Evolutionary conservation across 1,140 invertebrate species (phyloP).

Genomic region (Coelopa frigida): DNA sequence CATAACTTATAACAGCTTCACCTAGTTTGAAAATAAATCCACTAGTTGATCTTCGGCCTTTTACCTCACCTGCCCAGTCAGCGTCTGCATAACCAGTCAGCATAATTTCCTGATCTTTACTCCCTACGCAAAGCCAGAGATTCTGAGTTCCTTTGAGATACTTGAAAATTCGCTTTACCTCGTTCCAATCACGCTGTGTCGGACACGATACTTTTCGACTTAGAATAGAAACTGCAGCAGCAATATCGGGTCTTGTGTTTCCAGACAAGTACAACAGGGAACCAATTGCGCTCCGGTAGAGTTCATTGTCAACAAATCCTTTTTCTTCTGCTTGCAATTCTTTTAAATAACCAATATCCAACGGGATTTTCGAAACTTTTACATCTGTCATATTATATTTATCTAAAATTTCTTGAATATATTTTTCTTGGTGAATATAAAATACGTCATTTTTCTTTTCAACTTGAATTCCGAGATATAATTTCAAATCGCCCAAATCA

Average conservation of each 20-base stretch:
- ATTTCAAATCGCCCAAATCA: too few species aligned
- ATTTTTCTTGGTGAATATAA: constrained; percentile 6
- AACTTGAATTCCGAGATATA: constrained; percentile 4
- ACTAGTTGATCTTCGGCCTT: constrained; percentile 20
- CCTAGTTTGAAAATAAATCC: constrained; percentile 18
- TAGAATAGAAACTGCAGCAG: constrained; percentile 30
- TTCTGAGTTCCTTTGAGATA: constrained; percentile 37
- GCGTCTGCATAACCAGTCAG: constrained; percentile 18
- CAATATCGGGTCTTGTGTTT: constrained; percentile 40
- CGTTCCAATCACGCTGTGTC: constrained; percentile 25
- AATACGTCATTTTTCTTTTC: neutral
- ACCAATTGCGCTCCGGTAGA: constrained; percentile 29
- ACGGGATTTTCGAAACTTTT: too few species aligned
- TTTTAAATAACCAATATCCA: constrained; percentile 7
- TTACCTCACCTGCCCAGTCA: constrained; percentile 16
- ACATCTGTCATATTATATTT: constrained; percentile 3
- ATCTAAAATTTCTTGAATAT: neutral
- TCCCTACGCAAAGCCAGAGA: constrained; percentile 11
- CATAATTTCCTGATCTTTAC: neutral
- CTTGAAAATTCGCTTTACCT: constrained; percentile 28
- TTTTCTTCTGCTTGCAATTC: neutral
- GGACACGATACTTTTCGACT: constrained; percentile 24
- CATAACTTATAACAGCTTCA: constrained; percentile 16
- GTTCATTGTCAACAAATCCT: neutral
- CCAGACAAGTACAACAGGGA: constrained; percentile 34